Base-by-base conservation (phyloP, 2,113 vertebrate species). In the Galbula dea region DNA sequence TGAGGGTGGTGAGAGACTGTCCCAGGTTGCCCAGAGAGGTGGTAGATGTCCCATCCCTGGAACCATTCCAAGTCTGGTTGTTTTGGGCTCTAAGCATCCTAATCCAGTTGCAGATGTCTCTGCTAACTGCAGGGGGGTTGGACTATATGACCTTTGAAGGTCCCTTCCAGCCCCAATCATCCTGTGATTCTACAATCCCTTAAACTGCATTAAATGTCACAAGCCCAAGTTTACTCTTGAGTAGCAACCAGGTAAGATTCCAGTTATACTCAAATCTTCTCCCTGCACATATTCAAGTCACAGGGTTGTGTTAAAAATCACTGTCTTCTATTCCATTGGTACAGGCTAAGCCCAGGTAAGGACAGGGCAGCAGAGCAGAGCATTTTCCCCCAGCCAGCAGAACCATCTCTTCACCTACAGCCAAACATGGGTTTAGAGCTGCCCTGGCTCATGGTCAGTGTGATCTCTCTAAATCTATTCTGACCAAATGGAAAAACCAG, bases 361-460 rank as follows among this genome's bases (percentile, higher is more conserved):
- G 57, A 51, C 11, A 10, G 32, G 29, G 18, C 13, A 73, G 75
- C 16, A 15, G 52, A 79, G 30, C 61, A 45, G 27, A 22, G 30
- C 0, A 3, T 37, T n/a, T 10, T 58, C 21, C 20, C 14, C 36
- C 41, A 55, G 43, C 2, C 68, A 83, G 15, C n/a, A 86, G 48
- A 83, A 39, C 24, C 41, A 49, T 29, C 66, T 87, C 16, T 3
- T 18, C 39, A 29, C 24, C 41, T 36, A 13, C 37, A 82, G 73
- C 26, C 4, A 14, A 36, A 30, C 39, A 78, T 2, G 3, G 16
- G 18, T 66, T 49, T 36, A 37, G 34, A 58, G 55, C 39, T 75
- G 39, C 14, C 23, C 57, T 59, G 55, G 55, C 36, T 78, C 11
- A 16, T 0, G 1, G 29, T 10, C 80, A 62, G 26, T 1, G 1